Percentiles rank a stretch among this genome's conserved stretches.
Conservation (phyloP, 2,888 invertebrate genomes). For the Stenodema calcarata region DNA sequence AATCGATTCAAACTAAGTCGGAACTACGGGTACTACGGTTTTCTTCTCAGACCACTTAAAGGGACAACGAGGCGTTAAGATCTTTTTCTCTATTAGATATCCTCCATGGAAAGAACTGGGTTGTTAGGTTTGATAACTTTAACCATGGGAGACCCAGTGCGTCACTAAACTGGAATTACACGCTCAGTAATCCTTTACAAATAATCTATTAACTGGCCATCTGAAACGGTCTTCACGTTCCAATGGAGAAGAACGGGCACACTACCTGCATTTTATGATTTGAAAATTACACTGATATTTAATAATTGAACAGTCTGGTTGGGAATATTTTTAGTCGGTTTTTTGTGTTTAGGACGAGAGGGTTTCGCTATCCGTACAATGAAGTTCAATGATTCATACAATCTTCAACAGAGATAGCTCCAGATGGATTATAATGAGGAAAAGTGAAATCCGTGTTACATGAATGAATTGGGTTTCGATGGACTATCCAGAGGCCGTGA, state of each 20-base stretch:
- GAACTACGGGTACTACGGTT: neutral
- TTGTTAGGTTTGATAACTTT: slow-evolving; percentile 8
- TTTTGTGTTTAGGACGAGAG: too few species aligned
- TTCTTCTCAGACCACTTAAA: neutral
- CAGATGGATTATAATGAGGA: too few species aligned
- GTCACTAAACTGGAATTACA: slow-evolving; percentile 2
- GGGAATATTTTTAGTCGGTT: too few species aligned
- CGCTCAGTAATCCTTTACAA: neutral
- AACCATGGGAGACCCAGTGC: neutral
- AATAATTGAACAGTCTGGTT: too few species aligned
- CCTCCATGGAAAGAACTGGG: neutral
- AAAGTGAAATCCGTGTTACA: too few species aligned
- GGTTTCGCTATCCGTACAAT: too few species aligned
- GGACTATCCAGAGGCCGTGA: too few species aligned
- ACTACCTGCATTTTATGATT: neutral
- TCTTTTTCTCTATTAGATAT: neutral
- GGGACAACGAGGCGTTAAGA: neutral
- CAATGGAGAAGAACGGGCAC: neutral
- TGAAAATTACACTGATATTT: too few species aligned
- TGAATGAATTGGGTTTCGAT: too few species aligned
- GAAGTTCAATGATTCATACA: too few species aligned
- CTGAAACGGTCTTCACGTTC: neutral
- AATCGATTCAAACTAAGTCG: neutral
- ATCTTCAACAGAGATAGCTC: too few species aligned
- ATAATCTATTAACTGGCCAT: neutral